phyloP scores from a whole-genome alignment of 1,140 invertebrate genomes.

The Brachionus asplanchnoidis region DNA sequence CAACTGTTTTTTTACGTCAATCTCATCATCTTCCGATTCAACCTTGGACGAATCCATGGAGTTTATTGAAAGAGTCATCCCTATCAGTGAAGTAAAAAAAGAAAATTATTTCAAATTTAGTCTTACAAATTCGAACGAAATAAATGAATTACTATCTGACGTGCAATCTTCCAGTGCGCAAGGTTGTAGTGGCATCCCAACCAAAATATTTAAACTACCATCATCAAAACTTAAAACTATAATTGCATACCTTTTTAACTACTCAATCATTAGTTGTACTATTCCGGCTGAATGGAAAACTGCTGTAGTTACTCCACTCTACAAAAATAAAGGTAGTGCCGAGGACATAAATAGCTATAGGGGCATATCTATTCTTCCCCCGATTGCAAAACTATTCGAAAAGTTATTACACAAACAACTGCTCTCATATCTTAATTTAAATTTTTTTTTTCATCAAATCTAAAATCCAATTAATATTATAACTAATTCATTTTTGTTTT shows the following conservation, averaged over 20 bases:
- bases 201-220: not conserved
- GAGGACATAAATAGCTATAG: slow-evolving; percentile 5
- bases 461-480: too few species aligned
- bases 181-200: not conserved
- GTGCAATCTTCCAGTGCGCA: too few species aligned
- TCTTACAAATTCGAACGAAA: too few species aligned
- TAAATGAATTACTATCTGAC: too few species aligned
- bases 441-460: too few species aligned
- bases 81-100: not conserved
- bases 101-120: not conserved
- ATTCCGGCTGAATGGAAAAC: not conserved
- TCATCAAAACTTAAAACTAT: not conserved
- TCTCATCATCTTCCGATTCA: not conserved
- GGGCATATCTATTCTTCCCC: not conserved
- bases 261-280: not conserved
- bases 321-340: not conserved
- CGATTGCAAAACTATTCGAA: not conserved
- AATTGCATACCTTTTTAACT: not conserved
- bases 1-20: not conserved
- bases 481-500: too few species aligned
- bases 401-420: not conserved
- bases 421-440: not conserved
- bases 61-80: not conserved
- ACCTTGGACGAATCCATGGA: not conserved
- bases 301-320: not conserved